Evolutionary conservation across 37 sponge, comb jelly and placozoan species (phyloP).

Genomic region (Spongia lamella): DNA sequence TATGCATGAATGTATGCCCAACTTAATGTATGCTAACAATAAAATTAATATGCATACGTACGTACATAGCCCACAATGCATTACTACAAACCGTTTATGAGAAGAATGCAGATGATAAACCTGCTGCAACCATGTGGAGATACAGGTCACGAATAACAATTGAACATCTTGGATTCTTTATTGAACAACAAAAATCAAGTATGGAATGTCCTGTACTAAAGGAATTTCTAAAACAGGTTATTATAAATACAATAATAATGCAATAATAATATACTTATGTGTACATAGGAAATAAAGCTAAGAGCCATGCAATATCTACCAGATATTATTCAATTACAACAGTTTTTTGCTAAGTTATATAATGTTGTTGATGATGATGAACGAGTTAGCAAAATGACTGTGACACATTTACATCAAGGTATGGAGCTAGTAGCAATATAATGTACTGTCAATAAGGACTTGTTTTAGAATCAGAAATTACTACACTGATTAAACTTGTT

Average conservation of each 20-base stretch:
- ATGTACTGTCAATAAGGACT: too few relatives aligned
- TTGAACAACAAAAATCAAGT: constrained; percentile 23
- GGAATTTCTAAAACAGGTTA: constrained; percentile 57
- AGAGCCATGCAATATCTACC: constrained; percentile 74
- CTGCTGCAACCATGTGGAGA: constrained; percentile 47
- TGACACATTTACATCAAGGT: constrained; percentile 33
- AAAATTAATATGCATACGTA: too few relatives aligned
- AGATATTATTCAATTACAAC: constrained; percentile 69
- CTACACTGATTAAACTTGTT: constrained; percentile 3
- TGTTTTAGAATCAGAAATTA: too few relatives aligned
- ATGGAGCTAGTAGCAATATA: not conserved
- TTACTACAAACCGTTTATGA: too few relatives aligned
- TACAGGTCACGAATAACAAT: constrained; percentile 55
- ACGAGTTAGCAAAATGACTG: constrained; percentile 25
- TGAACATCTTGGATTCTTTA: constrained; percentile 42
- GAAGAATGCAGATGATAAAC: too few relatives aligned
- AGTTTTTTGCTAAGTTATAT: constrained; percentile 30
- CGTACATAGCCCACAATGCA: too few relatives aligned
- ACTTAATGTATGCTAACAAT: too few relatives aligned
- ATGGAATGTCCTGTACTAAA: constrained; percentile 54
- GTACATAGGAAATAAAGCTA: constrained; percentile 36
- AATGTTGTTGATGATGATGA: constrained; percentile 18
- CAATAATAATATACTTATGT: not conserved
- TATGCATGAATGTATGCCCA: too few relatives aligned
- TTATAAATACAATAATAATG: not conserved